Evolutionary conservation across 2,113 vertebrate genomes (phyloP).

Genomic region (Arizona elegans): DNA sequence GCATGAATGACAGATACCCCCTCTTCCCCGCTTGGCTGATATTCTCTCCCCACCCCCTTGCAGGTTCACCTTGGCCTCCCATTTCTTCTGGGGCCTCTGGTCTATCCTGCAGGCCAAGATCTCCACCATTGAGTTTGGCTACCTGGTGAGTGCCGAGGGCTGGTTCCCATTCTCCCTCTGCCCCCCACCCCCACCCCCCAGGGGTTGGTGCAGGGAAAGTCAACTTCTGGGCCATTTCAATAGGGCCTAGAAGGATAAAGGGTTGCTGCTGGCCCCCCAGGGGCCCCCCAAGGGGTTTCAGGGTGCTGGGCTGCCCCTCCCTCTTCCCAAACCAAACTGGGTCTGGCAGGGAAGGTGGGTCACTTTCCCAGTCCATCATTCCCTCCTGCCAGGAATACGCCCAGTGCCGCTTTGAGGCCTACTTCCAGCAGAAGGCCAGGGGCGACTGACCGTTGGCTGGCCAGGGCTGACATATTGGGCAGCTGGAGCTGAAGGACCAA

Average conservation of each 20-base stretch:
- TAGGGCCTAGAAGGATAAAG: no score
- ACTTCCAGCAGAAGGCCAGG: constrained; percentile 73
- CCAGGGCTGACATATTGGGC: rapidly evolving
- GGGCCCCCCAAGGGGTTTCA: rapidly evolving
- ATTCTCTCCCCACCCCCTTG: no score
- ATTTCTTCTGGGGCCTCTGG: constrained; percentile 96
- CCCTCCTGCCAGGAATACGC: constrained; percentile 80
- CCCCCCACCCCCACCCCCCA: rapidly evolving
- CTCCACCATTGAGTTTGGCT: constrained; percentile 92
- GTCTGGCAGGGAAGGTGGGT: not conserved
- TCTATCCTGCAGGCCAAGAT: constrained; percentile 91
- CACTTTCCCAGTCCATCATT: not conserved
- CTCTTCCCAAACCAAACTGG: not conserved
- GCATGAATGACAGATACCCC: not conserved
- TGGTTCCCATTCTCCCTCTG: rapidly evolving
- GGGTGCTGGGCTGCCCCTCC: not conserved
- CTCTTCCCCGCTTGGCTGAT: not conserved
- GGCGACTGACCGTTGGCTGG: constrained; percentile 33
- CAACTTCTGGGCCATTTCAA: rapidly evolving
- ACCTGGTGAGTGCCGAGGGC: constrained; percentile 76
- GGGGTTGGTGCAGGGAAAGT: no score
- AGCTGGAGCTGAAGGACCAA: not conserved
- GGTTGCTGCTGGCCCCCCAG: no score
- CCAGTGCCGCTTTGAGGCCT: constrained; percentile 83
- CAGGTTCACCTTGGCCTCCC: constrained; percentile 88